Conservation (phyloP, 2,113 vertebrate genomes). For the Pongo abelii region DNA sequence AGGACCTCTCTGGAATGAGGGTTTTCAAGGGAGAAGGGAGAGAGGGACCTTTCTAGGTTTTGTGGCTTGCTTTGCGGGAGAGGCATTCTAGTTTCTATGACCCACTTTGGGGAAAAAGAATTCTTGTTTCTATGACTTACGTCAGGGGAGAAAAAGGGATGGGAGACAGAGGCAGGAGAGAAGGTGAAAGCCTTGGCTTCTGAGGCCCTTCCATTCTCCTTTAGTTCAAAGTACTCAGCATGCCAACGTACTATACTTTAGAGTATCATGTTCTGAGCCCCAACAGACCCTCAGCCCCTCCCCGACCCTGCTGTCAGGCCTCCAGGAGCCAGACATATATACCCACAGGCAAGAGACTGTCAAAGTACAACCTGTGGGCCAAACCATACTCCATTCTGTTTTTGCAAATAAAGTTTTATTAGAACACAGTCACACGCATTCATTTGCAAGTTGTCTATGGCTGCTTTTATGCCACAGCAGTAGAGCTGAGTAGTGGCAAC, state of each 20-base stretch:
- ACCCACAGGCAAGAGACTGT: not conserved
- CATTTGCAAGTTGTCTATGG: not conserved
- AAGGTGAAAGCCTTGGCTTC: not conserved
- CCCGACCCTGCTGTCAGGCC: not conserved
- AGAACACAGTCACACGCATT: not conserved
- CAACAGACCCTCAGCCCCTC: not conserved
- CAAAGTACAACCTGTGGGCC: not conserved
- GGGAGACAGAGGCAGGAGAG: not conserved
- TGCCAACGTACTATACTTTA: not conserved
- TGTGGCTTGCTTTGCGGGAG: not conserved
- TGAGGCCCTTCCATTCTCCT: not conserved
- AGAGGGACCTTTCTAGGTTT: not conserved
- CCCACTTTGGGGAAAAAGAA: not conserved
- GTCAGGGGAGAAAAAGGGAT: not conserved
- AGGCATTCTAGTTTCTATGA: not conserved
- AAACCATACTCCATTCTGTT: not conserved
- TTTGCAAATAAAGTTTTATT: conserved; percentile 7
- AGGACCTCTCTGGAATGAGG: not conserved
- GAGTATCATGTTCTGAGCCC: not conserved
- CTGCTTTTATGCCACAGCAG: not conserved
- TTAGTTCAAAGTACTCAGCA: not conserved
- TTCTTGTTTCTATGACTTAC: not conserved
- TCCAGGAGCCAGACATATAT: not conserved
- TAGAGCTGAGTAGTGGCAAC: not conserved
- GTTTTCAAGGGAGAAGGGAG: not conserved